Conservation (phyloP, 2,797 vertebrate genomes). For the Discoglossus pictus region DNA sequence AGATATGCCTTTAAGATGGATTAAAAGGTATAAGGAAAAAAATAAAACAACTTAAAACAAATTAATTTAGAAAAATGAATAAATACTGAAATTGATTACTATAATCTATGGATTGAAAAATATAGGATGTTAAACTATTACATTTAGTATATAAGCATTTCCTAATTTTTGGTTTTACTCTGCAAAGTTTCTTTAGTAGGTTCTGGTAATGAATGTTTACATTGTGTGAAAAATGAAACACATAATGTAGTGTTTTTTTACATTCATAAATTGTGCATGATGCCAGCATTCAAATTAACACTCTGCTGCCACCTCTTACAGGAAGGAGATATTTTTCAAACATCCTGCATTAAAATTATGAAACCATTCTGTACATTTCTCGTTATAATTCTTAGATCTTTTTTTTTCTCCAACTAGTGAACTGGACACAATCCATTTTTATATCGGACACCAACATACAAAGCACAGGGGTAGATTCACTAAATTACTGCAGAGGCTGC, state of each 20-base stretch:
- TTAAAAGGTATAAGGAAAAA: no score
- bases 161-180: constrained; percentile 1
- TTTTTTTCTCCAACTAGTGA: no score
- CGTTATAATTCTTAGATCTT: not conserved
- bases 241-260: constrained; percentile 41
- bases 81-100: no score
- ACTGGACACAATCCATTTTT: no score
- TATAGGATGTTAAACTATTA: constrained; percentile 22
- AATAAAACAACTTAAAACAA: no score
- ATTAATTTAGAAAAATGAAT: no score
- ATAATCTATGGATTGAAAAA: no score
- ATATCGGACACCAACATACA: no score
- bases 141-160: constrained; percentile 14
- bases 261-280: constrained; percentile 28
- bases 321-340: constrained; percentile 30
- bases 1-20: no score
- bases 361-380: constrained; percentile 12
- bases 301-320: constrained; percentile 34
- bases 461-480: no score
- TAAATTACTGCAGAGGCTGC: no score
- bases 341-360: constrained; percentile 35
- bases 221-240: constrained; percentile 27
- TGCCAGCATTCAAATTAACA: constrained; percentile 41
- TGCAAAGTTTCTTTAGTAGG: constrained; percentile 11
- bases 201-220: constrained; percentile 39